Conservation (phyloP, 2,113 vertebrate genomes). For the Pontoporia blainvillei region DNA sequence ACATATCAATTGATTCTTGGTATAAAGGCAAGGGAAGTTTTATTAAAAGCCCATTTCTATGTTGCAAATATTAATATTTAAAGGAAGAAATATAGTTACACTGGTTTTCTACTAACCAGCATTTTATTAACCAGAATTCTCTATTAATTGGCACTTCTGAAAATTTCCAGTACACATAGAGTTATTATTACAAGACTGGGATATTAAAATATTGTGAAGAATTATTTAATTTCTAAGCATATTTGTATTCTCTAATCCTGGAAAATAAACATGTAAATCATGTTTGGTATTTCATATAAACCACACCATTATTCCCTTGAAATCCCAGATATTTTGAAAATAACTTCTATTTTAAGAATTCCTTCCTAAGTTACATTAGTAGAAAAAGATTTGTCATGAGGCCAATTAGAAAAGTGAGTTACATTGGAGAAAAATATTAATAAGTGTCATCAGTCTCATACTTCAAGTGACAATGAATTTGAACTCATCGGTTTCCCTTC, state of each 20-base stretch:
- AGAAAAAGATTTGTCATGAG: background rate
- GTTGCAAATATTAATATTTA: background rate
- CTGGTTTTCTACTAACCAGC: background rate
- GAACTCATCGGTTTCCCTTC: background rate
- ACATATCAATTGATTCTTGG: background rate
- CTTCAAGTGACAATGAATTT: background rate
- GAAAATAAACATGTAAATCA: background rate
- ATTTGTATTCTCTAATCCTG: background rate
- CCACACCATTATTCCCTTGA: background rate
- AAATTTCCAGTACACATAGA: background rate
- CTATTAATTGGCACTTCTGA: background rate
- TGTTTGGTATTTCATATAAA: background rate
- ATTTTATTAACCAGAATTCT: slow-evolving; percentile 1
- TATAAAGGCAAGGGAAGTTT: background rate
- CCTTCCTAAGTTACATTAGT: background rate
- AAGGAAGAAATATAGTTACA: background rate
- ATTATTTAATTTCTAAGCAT: background rate
- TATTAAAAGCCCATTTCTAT: background rate
- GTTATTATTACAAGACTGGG: background rate
- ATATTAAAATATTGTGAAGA: background rate
- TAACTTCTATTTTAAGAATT: background rate
- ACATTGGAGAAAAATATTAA: background rate
- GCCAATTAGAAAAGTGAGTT: background rate
- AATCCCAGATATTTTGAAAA: background rate
- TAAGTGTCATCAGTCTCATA: background rate